Evolutionary conservation across 1,140 invertebrate genomes (phyloP), one percentile per base, ranked within the genome.

Genomic region (Ectropis grisescens): DNA sequence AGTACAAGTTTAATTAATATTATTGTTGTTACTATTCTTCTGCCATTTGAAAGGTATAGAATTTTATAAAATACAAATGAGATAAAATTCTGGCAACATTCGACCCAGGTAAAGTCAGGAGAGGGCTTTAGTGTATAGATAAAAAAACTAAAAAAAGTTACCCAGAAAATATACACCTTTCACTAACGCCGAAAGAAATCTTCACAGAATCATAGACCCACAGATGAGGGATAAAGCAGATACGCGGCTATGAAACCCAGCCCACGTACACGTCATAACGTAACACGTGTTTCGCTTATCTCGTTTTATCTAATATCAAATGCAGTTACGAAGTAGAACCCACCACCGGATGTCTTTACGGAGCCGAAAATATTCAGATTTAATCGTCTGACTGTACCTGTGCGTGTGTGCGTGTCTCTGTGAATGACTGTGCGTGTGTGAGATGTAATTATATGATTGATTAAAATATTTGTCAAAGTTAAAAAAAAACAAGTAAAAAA

Each of bases 271-370:
- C 41, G 36, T 35, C 50, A 66, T 68, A 68, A 60, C 51, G 37
- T 43, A 30, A 64, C 65, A 72, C 62, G 60, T 62, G 65, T 65
- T 44, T 33, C 45, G 36, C 10, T 60, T 69, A 67, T 67, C 66
- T 44, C 35, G 47, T 37, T 10, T 60, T 69, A 67, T 67, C 66
- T 54, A 19, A 10, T 36, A 71, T 71, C 67, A 45, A 36, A 30
- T 44, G 29, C 46, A 53, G 39, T 49, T 43, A 57, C n/a, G n/a
- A n/a, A n/a, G n/a, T n/a, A n/a, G n/a, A n/a, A n/a, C n/a, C n/a
- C n/a, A n/a, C 36, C 45, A 58, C 65, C 62, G 58, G 61, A 66
- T 66, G 64, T 65, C 58, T 61, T 65, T 60, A 51, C 59, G 61
- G 59, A 57, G 64, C 59, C 65, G 62, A 50, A 56, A 58, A 59